These are phyloP conservation scores for Diuraphis noxia DNA, from an alignment of 1,140 invertebrate genomes.

Conservation along the genomic window DNA sequence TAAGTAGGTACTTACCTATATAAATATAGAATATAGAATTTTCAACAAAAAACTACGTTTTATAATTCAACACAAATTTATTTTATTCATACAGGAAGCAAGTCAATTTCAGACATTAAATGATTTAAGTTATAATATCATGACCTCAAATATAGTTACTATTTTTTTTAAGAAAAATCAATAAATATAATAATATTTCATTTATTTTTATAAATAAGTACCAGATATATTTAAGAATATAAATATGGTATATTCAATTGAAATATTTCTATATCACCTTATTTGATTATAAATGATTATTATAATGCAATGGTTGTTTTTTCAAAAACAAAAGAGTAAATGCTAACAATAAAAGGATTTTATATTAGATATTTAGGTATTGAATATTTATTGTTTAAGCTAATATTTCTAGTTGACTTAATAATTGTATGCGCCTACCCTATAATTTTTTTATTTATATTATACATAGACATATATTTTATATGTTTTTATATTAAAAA, in stretches of 20 bases:
- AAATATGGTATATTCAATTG: background rate
- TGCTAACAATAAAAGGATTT: background rate
- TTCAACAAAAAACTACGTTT: background rate
- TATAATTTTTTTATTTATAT: background rate
- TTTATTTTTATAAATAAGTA: background rate
- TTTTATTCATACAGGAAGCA: background rate
- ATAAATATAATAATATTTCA: background rate
- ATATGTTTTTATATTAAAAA: background rate
- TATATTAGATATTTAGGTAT: background rate
- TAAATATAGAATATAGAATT: background rate
- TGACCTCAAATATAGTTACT: background rate
- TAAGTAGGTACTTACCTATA: background rate
- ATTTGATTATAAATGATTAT: background rate
- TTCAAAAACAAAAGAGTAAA: background rate
- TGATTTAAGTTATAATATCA: background rate
- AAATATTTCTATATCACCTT: background rate
- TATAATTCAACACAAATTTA: background rate
- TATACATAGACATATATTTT: no score
- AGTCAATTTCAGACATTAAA: background rate
- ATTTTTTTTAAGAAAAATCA: background rate
- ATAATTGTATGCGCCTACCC: background rate
- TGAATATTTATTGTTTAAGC: background rate
- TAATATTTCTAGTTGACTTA: background rate
- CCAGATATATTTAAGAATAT: background rate
- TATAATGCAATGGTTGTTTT: background rate